Evolutionary conservation across 2,113 vertebrate genomes (phyloP), one percentile per base, ranked within the genome.

Genomic region (Lamprologus ornatipinnis): DNA sequence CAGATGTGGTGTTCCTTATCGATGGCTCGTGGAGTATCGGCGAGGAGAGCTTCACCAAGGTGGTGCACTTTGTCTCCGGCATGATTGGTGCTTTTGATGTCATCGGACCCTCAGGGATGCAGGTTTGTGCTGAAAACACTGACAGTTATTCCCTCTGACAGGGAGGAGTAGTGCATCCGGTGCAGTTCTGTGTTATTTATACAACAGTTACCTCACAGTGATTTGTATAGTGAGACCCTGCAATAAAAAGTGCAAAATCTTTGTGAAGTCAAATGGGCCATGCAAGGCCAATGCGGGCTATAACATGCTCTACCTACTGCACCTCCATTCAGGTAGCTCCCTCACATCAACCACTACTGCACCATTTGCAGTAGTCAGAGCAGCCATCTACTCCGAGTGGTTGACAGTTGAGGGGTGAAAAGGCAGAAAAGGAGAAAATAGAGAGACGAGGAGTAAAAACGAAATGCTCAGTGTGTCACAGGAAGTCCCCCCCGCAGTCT

Each of bases 1-100:
- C 98, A 82, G 99, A 99, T 73, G 97, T 99, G 91, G 97, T 98
- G n/a, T 99, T 99, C 94, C 94, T 99, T 87, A 98, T 99, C 53
- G 99, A 99, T 78, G 98, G 98, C 68, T 99, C 99, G 10, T 99
- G 98, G 98, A 99, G 98, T 92, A 99, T 99, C 65, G 98, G 99
- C 2, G 99, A 99, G 91, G 98, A 99, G 73, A 99, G 98, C 96
- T 99, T 99, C 95, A 96, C 96, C 89, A 99, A 99, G 96, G 98
- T 99, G 17, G 93, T 98, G 54, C 96, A 98, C 91, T 99, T 99
- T 85, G 96, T 99, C 90, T 98, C 97, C 79, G 95, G 95, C 70
- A 97, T 98, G 35, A 96, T 99, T 87, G 97, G 97, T 23, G 97
- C 98, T 78, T 99, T 99, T 85, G 98, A 99, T 37, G 91, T 97